Evolutionary conservation across 2,113 vertebrate genomes (phyloP).

Genomic region (Capreolus pygargus): DNA sequence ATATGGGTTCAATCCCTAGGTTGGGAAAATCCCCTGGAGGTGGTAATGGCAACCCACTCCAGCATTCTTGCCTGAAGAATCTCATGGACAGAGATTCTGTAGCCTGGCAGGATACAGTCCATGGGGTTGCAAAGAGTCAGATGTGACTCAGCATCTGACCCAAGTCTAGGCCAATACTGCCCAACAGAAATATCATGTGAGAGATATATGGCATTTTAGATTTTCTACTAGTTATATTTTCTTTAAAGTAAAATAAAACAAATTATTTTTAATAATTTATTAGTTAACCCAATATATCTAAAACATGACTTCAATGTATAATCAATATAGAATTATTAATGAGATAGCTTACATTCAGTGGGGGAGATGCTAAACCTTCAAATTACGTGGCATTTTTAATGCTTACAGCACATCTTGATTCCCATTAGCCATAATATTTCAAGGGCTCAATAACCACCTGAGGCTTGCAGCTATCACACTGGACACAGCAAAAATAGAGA

Average conservation of each 20-base stretch:
- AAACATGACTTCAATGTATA: neutral
- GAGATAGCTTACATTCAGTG: neutral
- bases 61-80: neutral
- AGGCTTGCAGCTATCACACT: rapidly evolving
- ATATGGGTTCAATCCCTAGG: neutral
- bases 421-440: rapidly evolving
- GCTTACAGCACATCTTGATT: neutral
- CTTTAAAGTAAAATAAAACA: neutral
- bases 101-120: neutral
- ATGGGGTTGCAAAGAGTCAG: neutral
- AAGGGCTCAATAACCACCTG: neutral
- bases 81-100: neutral
- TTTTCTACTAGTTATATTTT: neutral
- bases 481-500: neutral
- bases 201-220: rapidly evolving
- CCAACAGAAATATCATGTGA: neutral
- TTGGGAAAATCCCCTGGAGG: neutral
- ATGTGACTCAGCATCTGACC: neutral
- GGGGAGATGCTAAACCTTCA: neutral
- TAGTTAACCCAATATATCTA: neutral
- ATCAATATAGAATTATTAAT: neutral
- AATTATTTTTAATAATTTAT: neutral
- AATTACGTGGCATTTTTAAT: neutral
- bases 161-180: neutral
- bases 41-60: neutral